Base-by-base conservation (phyloP, 92 coral and sea anemone species). In the Palythoa grandiflora region DNA sequence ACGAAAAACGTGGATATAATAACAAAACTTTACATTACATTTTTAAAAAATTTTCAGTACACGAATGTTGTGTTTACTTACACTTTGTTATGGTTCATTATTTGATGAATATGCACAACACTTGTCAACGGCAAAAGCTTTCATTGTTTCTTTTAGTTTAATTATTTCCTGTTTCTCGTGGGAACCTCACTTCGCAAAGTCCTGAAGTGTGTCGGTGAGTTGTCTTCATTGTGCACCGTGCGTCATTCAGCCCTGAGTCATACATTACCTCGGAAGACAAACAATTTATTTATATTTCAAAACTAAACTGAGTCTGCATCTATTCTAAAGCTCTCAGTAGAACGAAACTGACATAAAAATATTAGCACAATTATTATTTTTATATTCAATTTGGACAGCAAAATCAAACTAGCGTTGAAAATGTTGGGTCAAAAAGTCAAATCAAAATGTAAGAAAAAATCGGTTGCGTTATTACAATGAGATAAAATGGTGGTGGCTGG, bases 101-200 rank as follows among this genome's bases (percentile, higher is more conserved):
- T 70, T 37, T 66, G 75, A 66, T 81, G 11, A 71, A 81, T 66
- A 44, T 65, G 76, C 74, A 38, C 19, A 20, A 1, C 44, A 20
- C 44, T 65, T 81, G 75, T 81, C 52, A 20, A 21, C n/a, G 3
- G 74, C 86, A 10, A 81, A 81, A 68, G 38, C 71, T 37, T 19
- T 65, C 28, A 65, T 65, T 48, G 73, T 66, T 65, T 15, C 47
- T 65, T 80, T 81, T 81, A 38, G 19, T 38, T 9, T 15, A 9
- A 51, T 44, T 65, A 79, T 79, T 81, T 81, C 86, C 86, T 81
- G 86, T 81, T 81, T 81, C 86, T 81, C 86, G 86, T 81, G 86
- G 86, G 86, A 81, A 81, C 9, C 75, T 40, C 52, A 68, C 61
- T 66, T 15, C 9, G 60, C 48, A 65, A 66, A 81, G 54, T 81